These are phyloP conservation scores for Hirtodrosophila cameraria DNA, from an alignment of 2,888 invertebrate genomes.

Conservation along the genomic window DNA sequence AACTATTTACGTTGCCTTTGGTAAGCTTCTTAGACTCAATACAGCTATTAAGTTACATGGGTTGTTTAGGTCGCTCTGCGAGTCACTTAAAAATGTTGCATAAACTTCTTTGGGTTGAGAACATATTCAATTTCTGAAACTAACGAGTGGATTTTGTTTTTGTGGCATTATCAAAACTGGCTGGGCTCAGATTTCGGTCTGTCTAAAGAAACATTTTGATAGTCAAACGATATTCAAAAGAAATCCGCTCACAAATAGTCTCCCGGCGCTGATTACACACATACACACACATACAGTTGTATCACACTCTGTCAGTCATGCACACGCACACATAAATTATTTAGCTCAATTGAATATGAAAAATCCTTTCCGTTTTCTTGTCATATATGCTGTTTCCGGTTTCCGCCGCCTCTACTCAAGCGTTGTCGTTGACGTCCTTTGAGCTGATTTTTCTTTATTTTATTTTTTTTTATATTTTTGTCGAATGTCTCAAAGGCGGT, in stretches of 20 bases:
- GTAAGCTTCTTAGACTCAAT: slow-evolving; percentile 24
- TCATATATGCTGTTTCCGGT: slow-evolving; percentile 83
- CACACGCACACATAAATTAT: slow-evolving; percentile 66
- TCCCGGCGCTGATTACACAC: slow-evolving; percentile 59
- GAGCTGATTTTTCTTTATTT: slow-evolving; percentile 44
- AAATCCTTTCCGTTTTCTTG: slow-evolving; percentile 81
- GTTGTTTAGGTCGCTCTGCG: slow-evolving; percentile 20
- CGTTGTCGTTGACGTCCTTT: slow-evolving; percentile 37
- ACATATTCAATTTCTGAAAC: too few relatives aligned
- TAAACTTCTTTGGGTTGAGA: background rate
- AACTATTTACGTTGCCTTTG: slow-evolving; percentile 1
- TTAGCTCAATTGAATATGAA: slow-evolving; percentile 80
- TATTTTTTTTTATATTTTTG: slow-evolving; percentile 13
- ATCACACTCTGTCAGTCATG: slow-evolving; percentile 2
- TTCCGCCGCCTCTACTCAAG: slow-evolving; percentile 74
- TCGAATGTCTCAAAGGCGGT: slow-evolving; percentile 58
- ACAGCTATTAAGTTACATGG: slow-evolving; percentile 34
- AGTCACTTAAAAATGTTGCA: slow-evolving; percentile 46
- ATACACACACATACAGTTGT: slow-evolving; percentile 18
- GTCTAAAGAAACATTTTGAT: slow-evolving; percentile 50
- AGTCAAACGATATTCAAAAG: slow-evolving; percentile 75
- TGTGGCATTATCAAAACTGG: background rate
- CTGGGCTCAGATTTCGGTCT: slow-evolving; percentile 41
- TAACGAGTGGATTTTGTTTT: too few relatives aligned
- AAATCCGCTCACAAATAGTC: slow-evolving; percentile 69